These are phyloP conservation scores for Drosophila parvula DNA, from an alignment of 1,140 invertebrate genomes.

Conservation along the genomic window DNA sequence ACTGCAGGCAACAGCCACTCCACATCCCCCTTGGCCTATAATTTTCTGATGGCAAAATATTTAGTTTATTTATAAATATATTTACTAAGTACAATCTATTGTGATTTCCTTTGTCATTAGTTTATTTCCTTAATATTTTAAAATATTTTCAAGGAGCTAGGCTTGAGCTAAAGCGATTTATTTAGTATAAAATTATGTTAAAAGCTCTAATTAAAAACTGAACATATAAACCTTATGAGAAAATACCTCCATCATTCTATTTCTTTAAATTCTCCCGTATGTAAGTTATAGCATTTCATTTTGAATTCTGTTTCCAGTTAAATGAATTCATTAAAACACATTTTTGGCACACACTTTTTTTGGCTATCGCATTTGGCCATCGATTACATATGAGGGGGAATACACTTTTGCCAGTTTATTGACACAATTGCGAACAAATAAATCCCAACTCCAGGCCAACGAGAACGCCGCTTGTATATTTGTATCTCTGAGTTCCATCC, in stretches of 20 bases:
- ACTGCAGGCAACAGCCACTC: slow-evolving; percentile 8
- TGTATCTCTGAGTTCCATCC: slow-evolving; percentile 25
- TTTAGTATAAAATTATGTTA: too few species aligned
- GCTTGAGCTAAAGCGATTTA: not conserved
- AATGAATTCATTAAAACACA: slow-evolving; percentile 19
- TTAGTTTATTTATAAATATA: not conserved
- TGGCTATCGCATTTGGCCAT: not conserved
- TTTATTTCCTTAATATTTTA: not conserved
- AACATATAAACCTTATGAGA: too few species aligned
- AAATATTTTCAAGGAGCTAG: not conserved
- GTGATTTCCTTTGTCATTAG: not conserved
- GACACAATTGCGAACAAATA: slow-evolving; percentile 58
- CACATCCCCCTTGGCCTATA: not conserved
- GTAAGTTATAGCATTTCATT: not conserved
- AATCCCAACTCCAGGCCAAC: slow-evolving; percentile 41
- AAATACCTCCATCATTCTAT: too few species aligned
- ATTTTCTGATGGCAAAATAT: not conserved
- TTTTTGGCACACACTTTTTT: slow-evolving; percentile 20
- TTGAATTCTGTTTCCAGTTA: slow-evolving; percentile 9
- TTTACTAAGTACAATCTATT: not conserved
- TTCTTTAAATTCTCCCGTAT: not conserved
- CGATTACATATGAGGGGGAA: not conserved
- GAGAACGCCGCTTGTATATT: slow-evolving; percentile 44
- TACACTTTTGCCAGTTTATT: slow-evolving; percentile 51
- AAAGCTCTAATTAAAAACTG: too few species aligned